Percentiles rank a stretch among this genome's conserved stretches.
phyloP scores from a whole-genome alignment of 2,888 invertebrate genomes.

The Caenorhabditis afra region DNA sequence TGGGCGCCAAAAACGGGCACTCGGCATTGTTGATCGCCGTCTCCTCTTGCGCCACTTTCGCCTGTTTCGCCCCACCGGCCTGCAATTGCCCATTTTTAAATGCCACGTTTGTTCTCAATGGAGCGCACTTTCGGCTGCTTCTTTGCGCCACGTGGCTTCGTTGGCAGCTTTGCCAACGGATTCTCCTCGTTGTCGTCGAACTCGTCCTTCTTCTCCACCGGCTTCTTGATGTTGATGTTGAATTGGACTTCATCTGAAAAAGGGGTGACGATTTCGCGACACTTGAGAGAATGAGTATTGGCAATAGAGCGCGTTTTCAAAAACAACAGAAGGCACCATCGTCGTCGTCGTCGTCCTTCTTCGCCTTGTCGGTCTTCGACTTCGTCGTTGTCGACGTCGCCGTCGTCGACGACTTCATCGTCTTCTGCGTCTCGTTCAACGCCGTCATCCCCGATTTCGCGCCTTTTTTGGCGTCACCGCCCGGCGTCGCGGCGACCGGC shows the following conservation, averaged over 20 bases:
- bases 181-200: conserved; percentile 54
- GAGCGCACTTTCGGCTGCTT: background rate
- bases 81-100: background rate
- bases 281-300: too few species aligned
- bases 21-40: background rate
- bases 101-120: background rate
- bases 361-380: background rate
- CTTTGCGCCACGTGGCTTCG: conserved; percentile 19
- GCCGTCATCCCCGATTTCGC: background rate
- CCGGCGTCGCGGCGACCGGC: too few species aligned
- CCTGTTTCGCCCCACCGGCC: background rate
- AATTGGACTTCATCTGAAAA: conserved; percentile 36
- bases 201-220: conserved; percentile 39
- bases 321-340: too few species aligned
- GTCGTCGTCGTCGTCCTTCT: conserved; percentile 19
- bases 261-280: background rate
- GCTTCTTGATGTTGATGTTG: conserved; percentile 44
- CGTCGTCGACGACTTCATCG: background rate
- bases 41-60: conserved; percentile 10
- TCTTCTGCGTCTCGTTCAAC: background rate
- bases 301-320: too few species aligned
- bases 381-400: background rate
- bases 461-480: background rate
- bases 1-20: conserved; percentile 28
- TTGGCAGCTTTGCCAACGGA: conserved; percentile 29